Conservation (phyloP, 2,888 invertebrate genomes). For the Hermaeophaga mercurialis region DNA sequence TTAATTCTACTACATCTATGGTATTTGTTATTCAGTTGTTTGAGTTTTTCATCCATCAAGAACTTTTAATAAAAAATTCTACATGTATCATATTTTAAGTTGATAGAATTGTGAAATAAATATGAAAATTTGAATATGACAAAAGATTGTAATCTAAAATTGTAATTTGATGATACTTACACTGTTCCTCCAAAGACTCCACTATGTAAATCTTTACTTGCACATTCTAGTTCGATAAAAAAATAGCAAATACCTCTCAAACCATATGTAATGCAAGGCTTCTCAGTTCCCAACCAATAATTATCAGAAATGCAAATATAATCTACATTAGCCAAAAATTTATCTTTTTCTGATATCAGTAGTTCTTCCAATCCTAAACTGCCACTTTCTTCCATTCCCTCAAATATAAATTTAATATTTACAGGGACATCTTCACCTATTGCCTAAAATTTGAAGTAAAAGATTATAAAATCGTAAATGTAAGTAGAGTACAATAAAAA, state of each 20-base stretch:
- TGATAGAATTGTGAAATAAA: neutral
- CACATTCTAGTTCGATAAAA: constrained; percentile 84
- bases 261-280: constrained; percentile 97
- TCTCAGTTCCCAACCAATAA: constrained; percentile 97
- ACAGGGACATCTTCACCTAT: constrained; percentile 67
- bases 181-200: constrained; percentile 95
- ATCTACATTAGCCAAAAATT: constrained; percentile 83
- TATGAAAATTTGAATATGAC: neutral
- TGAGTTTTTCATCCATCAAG: too few relatives aligned
- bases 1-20: too few relatives aligned
- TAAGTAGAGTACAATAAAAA: too few relatives aligned
- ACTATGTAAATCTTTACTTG: constrained; percentile 92
- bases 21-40: too few relatives aligned
- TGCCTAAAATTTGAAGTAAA: constrained; percentile 55
- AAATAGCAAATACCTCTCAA: constrained; percentile 93
- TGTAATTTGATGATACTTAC: constrained; percentile 58
- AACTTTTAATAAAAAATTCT: too few relatives aligned
- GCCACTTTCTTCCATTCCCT: constrained; percentile 98
- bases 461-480: too few relatives aligned
- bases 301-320: constrained; percentile 98
- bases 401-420: constrained; percentile 88
- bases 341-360: constrained; percentile 71
- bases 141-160: neutral
- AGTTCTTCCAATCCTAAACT: constrained; percentile 94
- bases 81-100: too few relatives aligned